Evolutionary conservation across 1,140 invertebrate genomes (phyloP), one percentile per base, ranked within the genome.

Genomic region (Scaptomyza graminum): DNA sequence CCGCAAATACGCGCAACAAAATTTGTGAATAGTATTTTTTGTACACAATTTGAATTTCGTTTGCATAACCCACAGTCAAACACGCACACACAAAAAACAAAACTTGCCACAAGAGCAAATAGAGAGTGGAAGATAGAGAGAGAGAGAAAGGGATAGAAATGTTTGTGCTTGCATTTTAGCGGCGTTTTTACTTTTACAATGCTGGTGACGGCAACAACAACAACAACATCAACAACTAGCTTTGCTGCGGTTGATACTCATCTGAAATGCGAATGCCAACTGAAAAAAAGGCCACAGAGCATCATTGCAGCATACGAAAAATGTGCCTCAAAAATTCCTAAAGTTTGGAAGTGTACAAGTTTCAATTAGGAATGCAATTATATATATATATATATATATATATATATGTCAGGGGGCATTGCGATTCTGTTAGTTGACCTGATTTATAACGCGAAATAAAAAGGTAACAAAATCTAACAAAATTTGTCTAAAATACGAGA

Each of bases 21-120:
- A 78, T 85, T 81, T 84, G 60, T 41, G 41, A 62, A 62, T 52
- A 72, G 47, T 55, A 68, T 84, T 83, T 75, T 72, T 72, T 66
- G 43, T 43, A 49, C 25, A 74, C 62, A 66, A 74, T 74, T 77
- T 61, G 52, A 63, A 68, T 73, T 65, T 77, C 56, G 65, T 68
- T 67, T 65, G 44, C 60, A 71, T 68, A 57, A 47, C 50, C 44
- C 51, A 57, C 37, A 71, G 43, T 47, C 28, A 61, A 46, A 41
- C 13, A 46, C 39, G 44, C 49, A 57, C 49, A 31, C 37, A 43
- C 41, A 52, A 16, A 34, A 52, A 8, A 68, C 25, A 31, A 16
- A 15, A 16, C 8, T 47, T 37, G 52, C 61, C 31, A 39, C 37
- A 25, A 31, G 9, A 37, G 16, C 34, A 28, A 28, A 60, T 15